Base-by-base conservation (phyloP, 2,113 vertebrate genomes). In the Nerophis ophidion region DNA sequence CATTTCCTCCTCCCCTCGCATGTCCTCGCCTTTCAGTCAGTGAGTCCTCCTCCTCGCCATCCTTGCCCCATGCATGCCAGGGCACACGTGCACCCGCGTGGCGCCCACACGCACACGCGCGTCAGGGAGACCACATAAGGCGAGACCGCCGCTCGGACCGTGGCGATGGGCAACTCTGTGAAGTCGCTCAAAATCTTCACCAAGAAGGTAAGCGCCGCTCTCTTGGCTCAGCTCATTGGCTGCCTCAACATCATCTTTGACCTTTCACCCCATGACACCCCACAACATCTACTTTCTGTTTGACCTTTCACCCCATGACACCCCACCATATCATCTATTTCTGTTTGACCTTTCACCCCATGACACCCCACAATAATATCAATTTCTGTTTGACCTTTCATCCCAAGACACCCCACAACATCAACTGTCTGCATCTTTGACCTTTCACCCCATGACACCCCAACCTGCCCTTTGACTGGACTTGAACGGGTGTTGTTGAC, bases 141-240 rank as follows among this genome's bases (percentile, higher is more conserved):
- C 63, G 75, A 73, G 72, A 73, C 70, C 68, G 62, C 70, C 49
- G 74, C 58, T 50, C 10, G 60, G 51, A 55, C 46, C 71, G 71
- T 72, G 66, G 91, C 86, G 86, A 99, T 99, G 97, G 97, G 97
- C 80, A 99, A 99, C 92, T 97, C 94, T 89, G 92, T 99, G 87
- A 98, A 97, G 91, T 95, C 94, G 77, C 91, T 98, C 81, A 96
- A 91, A 92, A 92, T 88, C 83, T 91, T 96, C 91, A 95, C 92
- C 62, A 95, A 93, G 89, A 97, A 99, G 97, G 97, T 99, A 98
- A 85, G 95, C 59, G 72, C 34, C 72, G 66, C 62, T 76, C 61
- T 58, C 34, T 35, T 59, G 53, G 44, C 49, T 60, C 56, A 58
- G 45, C 40, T 67, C 61, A 2, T 26, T 26, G 60, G 38, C 38